phyloP scores from a whole-genome alignment of 2,888 invertebrate genomes.

The Spodoptera exigua region DNA sequence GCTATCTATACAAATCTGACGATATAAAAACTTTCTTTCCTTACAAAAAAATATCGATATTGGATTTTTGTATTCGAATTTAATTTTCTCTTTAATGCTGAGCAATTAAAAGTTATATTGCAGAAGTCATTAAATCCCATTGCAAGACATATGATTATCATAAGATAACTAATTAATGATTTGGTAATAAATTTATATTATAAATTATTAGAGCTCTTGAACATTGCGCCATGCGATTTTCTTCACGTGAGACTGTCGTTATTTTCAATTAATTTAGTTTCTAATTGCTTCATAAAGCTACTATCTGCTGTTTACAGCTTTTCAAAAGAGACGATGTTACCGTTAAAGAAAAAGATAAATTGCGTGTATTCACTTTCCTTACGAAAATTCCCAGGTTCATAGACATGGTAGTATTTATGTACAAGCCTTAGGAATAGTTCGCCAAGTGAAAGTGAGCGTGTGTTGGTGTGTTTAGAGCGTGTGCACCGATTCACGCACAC shows the following conservation, averaged over 20 bases:
- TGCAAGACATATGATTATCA: slow-evolving; percentile 14
- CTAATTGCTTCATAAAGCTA: no score
- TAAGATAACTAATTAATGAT: slow-evolving; percentile 7
- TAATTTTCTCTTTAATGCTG: slow-evolving; percentile 4
- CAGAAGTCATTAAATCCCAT: slow-evolving; percentile 23
- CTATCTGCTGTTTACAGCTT: no score
- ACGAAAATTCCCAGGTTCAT: slow-evolving; percentile 9
- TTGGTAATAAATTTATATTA: no score
- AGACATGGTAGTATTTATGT: slow-evolving; percentile 49
- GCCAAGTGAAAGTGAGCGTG: slow-evolving; percentile 86
- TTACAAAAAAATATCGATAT: slow-evolving; percentile 26
- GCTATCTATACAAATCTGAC: slow-evolving; percentile 26
- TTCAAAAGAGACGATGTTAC: no score
- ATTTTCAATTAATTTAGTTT: no score
- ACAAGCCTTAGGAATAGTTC: slow-evolving; percentile 79
- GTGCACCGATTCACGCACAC: slow-evolving; percentile 62
- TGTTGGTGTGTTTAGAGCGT: slow-evolving; percentile 73
- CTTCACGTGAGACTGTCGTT: no score
- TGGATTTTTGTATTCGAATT: slow-evolving; percentile 15
- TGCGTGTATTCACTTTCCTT: background rate
- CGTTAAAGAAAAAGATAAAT: background rate
- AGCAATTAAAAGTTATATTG: slow-evolving; percentile 33
- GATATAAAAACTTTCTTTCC: slow-evolving; percentile 27
- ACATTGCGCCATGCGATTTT: no score
- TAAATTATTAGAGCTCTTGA: no score